Evolutionary conservation across 2,888 invertebrate species (phyloP).

Genomic region (Anoplius nigerrimus): DNA sequence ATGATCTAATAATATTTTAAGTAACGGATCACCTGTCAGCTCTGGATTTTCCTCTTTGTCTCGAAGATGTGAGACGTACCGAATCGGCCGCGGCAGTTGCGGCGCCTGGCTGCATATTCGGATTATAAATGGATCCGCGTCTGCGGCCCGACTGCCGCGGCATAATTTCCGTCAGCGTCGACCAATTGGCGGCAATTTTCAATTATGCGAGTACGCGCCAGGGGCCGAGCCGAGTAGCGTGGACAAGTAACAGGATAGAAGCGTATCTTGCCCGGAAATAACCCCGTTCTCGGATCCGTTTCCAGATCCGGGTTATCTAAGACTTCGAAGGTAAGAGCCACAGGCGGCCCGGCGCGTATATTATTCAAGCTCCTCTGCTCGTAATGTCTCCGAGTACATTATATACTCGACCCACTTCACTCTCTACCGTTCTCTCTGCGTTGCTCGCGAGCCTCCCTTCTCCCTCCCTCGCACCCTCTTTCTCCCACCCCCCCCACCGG

Average conservation of each 20-base stretch:
- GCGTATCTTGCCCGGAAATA: constrained; percentile 27
- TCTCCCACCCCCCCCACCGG: neutral
- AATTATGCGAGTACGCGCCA: too few relatives aligned
- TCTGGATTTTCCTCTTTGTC: too few relatives aligned
- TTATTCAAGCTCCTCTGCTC: constrained; percentile 46
- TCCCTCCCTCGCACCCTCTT: neutral
- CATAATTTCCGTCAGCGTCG: constrained; percentile 17
- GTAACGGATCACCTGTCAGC: too few relatives aligned
- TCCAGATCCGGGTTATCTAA: constrained; percentile 43
- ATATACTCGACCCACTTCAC: constrained; percentile 15
- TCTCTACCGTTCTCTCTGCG: constrained; percentile 10
- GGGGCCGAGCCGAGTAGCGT: neutral
- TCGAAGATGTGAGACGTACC: too few relatives aligned
- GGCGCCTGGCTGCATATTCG: too few relatives aligned
- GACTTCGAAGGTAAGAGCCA: constrained; percentile 37
- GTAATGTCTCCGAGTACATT: constrained; percentile 25
- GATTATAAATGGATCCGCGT: too few relatives aligned
- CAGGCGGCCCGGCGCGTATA: constrained; percentile 35
- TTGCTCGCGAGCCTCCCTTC: constrained; percentile 1
- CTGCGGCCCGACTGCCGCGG: too few relatives aligned
- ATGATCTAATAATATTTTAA: constrained; percentile 66
- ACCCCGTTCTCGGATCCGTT: constrained; percentile 40
- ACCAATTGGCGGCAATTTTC: constrained; percentile 25
- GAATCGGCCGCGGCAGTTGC: too few relatives aligned
- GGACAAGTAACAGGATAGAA: constrained; percentile 22